Conservation (phyloP, 2,113 vertebrate genomes). For the Paracanthobrama guichenoti region DNA sequence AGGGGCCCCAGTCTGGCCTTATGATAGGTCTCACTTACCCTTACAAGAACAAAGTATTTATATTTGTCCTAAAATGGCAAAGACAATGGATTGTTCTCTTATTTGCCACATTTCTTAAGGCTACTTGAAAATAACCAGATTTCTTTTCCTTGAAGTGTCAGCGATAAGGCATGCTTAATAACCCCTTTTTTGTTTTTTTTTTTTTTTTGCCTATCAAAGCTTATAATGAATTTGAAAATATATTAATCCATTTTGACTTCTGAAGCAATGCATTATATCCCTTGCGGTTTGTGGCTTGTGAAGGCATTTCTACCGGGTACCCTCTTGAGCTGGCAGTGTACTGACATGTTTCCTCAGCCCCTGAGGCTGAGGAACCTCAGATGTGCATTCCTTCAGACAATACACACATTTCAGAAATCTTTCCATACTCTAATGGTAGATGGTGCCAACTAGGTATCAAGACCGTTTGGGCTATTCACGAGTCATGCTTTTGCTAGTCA, state of each 20-base stretch:
- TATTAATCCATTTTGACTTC: constrained; percentile 7
- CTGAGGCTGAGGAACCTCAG: constrained; percentile 66
- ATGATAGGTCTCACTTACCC: constrained; percentile 61
- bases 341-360: constrained; percentile 79
- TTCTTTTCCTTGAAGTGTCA: not conserved
- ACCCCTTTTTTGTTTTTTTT: not conserved
- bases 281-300: constrained; percentile 56
- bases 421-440: constrained; percentile 41
- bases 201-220: not conserved
- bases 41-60: constrained; percentile 59
- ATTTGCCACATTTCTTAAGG: not conserved
- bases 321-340: constrained; percentile 71
- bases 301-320: constrained; percentile 70
- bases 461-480: not conserved
- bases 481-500: not conserved
- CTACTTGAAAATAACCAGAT: not conserved
- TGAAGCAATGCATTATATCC: constrained; percentile 49
- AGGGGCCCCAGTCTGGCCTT: constrained; percentile 61
- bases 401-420: constrained; percentile 72
- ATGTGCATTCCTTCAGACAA: constrained; percentile 79
- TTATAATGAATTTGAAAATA: constrained; percentile 25
- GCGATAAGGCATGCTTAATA: not conserved
- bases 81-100: not conserved
- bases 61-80: not conserved
- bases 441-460: not conserved